These are phyloP conservation scores for Sesia apiformis DNA, from an alignment of 2,888 invertebrate genomes.

Conservation along the genomic window DNA sequence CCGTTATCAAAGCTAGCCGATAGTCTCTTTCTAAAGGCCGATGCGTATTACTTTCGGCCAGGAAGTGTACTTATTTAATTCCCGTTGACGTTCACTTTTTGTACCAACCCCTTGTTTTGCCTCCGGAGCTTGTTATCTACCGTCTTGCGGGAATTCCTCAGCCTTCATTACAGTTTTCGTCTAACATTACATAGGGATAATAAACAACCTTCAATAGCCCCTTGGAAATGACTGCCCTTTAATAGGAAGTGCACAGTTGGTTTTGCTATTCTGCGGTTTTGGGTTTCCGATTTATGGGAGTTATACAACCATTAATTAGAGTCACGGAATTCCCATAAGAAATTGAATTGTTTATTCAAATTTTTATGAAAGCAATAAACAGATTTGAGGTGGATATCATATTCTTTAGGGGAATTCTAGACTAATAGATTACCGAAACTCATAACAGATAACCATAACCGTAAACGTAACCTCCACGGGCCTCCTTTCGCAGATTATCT, in stretches of 20 bases:
- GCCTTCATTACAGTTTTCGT: conserved; percentile 66
- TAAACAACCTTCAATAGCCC: conserved; percentile 33
- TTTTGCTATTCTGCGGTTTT: neutral
- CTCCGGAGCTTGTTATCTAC: conserved; percentile 53
- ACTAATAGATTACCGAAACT: no score
- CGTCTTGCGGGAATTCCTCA: conserved; percentile 54
- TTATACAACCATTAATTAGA: neutral
- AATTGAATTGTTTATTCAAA: no score
- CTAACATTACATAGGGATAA: conserved; percentile 56
- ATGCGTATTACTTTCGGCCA: no score
- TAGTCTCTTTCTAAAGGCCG: no score
- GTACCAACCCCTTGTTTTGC: conserved; percentile 17
- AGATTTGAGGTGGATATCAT: no score
- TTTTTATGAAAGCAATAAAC: no score
- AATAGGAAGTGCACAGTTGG: conserved; percentile 8
- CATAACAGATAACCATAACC: no score
- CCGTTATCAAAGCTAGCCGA: no score
- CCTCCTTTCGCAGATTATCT: no score
- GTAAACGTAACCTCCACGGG: no score
- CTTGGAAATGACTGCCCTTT: conserved; percentile 26
- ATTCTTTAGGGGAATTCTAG: no score
- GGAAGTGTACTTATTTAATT: neutral
- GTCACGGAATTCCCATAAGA: neutral
- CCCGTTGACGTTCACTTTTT: conserved; percentile 1
- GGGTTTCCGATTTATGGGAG: conserved; percentile 3